A percentile compares a stretch with the other conserved stretches of the same genome.
These are phyloP conservation scores for Neosilurus mollespiculum DNA, from an alignment of 2,797 vertebrate genomes.

Conservation along the genomic window DNA sequence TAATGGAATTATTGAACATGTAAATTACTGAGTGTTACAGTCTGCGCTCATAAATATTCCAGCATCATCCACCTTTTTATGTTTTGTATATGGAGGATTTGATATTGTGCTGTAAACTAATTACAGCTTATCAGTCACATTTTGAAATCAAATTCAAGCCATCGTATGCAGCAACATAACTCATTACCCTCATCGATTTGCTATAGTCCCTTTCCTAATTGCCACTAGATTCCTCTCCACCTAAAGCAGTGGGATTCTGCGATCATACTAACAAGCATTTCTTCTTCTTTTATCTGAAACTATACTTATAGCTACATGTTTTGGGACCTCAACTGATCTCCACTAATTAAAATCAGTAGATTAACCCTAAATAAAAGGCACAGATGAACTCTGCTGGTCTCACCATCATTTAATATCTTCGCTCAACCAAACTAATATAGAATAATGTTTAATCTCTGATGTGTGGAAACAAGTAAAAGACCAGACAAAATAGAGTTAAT, in stretches of 20 bases:
- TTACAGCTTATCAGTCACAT: constrained; percentile 20
- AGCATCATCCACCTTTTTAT: background rate
- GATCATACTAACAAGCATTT: constrained; percentile 43
- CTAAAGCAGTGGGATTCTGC: background rate
- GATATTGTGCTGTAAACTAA: constrained; percentile 1
- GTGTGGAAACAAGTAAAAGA: background rate
- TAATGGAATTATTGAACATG: background rate
- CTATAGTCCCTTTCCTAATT: constrained; percentile 10
- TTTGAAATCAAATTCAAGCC: constrained; percentile 4
- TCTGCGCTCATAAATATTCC: too few relatives aligned
- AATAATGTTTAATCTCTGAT: constrained; percentile 13
- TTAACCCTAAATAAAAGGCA: background rate
- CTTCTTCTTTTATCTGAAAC: constrained; percentile 50
- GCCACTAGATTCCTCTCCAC: constrained; percentile 26
- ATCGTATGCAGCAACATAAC: background rate
- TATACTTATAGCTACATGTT: constrained; percentile 43
- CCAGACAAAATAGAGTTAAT: constrained; percentile 10
- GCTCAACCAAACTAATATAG: background rate
- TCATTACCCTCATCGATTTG: constrained; percentile 30
- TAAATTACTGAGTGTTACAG: background rate
- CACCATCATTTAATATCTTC: constrained; percentile 7
- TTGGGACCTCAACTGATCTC: constrained; percentile 57
- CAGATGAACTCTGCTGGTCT: constrained; percentile 31
- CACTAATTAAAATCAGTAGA: constrained; percentile 52
- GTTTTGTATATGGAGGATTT: background rate